A percentile compares a stretch with the other conserved stretches of the same genome.
These are phyloP conservation scores for Phalacrocorax carbo DNA, from an alignment of 2,113 vertebrate genomes.

Conservation along the genomic window DNA sequence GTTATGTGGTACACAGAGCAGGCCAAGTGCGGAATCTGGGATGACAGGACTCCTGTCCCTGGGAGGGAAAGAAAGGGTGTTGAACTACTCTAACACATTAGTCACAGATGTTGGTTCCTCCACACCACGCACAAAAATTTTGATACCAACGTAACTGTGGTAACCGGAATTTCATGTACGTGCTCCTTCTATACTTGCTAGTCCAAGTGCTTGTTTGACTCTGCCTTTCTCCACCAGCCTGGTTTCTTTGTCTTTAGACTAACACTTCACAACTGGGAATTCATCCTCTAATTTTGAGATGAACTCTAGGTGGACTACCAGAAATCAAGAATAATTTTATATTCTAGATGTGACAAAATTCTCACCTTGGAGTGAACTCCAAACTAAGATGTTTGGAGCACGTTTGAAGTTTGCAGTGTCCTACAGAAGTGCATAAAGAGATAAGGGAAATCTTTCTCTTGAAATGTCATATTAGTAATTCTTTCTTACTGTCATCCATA, in stretches of 20 bases:
- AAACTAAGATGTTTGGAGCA: neutral
- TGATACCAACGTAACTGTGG: neutral
- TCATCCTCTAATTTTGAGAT: neutral
- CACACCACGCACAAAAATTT: neutral
- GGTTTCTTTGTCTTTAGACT: neutral
- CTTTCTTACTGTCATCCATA: neutral
- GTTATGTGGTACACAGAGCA: conserved; percentile 93
- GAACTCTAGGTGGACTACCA: neutral
- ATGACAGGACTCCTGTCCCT: conserved; percentile 78
- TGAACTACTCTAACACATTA: neutral
- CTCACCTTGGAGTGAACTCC: neutral
- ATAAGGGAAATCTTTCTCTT: neutral
- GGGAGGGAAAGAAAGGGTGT: neutral
- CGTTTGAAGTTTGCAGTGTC: neutral
- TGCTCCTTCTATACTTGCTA: neutral
- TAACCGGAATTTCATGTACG: neutral
- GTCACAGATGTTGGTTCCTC: neutral
- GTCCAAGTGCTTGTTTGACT: neutral
- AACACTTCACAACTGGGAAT: neutral
- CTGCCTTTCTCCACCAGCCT: neutral
- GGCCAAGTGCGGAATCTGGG: conserved; percentile 90
- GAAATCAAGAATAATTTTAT: neutral
- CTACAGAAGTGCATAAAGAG: neutral
- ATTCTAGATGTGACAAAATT: neutral
- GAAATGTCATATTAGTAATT: neutral